Percentiles rank a stretch among this genome's conserved stretches.
These are phyloP conservation scores for Neosilurus mollespiculum DNA, from an alignment of 2,797 vertebrate genomes.

Conservation along the genomic window DNA sequence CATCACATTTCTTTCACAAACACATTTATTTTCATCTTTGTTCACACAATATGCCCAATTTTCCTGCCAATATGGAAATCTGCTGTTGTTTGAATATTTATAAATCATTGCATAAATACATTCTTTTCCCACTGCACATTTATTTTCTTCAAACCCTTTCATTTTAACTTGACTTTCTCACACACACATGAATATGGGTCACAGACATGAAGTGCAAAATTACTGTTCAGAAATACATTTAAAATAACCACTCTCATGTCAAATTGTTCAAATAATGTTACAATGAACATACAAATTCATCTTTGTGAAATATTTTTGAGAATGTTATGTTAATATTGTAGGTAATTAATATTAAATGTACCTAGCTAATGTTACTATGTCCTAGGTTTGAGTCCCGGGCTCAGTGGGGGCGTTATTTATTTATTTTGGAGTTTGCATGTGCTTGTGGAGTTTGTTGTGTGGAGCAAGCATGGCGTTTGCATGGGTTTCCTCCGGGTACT, in stretches of 20 bases:
- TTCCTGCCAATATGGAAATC: conserved; percentile 7
- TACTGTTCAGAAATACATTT: background rate
- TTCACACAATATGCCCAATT: background rate
- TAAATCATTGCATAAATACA: background rate
- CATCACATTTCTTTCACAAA: conserved; percentile 18
- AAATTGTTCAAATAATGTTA: background rate
- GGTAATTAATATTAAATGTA: too few relatives aligned
- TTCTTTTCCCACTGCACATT: background rate
- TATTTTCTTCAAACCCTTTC: background rate
- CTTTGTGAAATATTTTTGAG: background rate
- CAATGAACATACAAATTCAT: background rate
- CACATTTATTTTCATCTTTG: conserved; percentile 21
- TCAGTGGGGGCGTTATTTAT: too few relatives aligned
- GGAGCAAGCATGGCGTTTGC: too few relatives aligned
- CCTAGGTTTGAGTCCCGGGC: too few relatives aligned
- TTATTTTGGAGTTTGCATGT: too few relatives aligned
- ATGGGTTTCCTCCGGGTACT: too few relatives aligned
- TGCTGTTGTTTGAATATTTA: conserved; percentile 8
- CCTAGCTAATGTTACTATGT: background rate
- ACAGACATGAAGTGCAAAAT: background rate
- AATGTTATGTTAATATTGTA: background rate
- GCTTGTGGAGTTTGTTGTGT: too few relatives aligned
- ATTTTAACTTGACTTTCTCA: background rate
- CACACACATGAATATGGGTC: background rate
- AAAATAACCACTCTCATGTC: background rate